Evolutionary conservation across 2,888 invertebrate genomes (phyloP).

Genomic region (Nymphalis urticae): DNA sequence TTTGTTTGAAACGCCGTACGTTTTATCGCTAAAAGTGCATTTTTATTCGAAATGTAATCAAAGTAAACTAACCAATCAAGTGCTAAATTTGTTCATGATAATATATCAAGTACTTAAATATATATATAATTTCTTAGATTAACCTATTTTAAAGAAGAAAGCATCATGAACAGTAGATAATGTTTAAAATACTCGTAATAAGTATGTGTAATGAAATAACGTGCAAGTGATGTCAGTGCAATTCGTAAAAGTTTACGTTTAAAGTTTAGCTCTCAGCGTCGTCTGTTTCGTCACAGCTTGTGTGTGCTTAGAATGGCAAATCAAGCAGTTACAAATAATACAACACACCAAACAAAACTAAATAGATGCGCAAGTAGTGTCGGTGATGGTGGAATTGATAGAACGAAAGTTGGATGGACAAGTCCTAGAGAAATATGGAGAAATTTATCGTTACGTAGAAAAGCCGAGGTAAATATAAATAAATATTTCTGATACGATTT

Average conservation of each 20-base stretch:
- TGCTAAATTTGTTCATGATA: slow-evolving; percentile 12
- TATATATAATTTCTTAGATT: neutral
- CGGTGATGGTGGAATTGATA: slow-evolving; percentile 67
- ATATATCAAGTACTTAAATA: neutral
- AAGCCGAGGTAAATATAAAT: slow-evolving; percentile 65
- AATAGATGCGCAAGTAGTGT: slow-evolving; percentile 73
- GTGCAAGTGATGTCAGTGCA: slow-evolving; percentile 50
- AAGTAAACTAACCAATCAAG: slow-evolving; percentile 14
- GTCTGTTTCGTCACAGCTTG: slow-evolving; percentile 34
- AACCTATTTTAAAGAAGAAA: neutral
- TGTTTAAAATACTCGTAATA: neutral
- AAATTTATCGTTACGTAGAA: slow-evolving; percentile 73
- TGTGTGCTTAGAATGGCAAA: slow-evolving; percentile 69
- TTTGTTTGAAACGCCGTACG: slow-evolving; percentile 47
- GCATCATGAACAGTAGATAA: neutral
- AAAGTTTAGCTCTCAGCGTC: slow-evolving; percentile 38
- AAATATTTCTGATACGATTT: neutral
- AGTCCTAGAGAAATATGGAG: slow-evolving; percentile 78
- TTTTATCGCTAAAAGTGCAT: slow-evolving; percentile 16
- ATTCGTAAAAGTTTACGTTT: slow-evolving; percentile 43
- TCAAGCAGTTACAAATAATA: slow-evolving; percentile 59
- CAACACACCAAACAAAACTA: slow-evolving; percentile 62
- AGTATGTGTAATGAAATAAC: neutral
- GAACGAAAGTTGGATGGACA: slow-evolving; percentile 74
- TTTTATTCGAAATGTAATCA: slow-evolving; percentile 16